Evolutionary conservation across 1,140 invertebrate genomes (phyloP).

Genomic region (Drosophila ogumai): DNA sequence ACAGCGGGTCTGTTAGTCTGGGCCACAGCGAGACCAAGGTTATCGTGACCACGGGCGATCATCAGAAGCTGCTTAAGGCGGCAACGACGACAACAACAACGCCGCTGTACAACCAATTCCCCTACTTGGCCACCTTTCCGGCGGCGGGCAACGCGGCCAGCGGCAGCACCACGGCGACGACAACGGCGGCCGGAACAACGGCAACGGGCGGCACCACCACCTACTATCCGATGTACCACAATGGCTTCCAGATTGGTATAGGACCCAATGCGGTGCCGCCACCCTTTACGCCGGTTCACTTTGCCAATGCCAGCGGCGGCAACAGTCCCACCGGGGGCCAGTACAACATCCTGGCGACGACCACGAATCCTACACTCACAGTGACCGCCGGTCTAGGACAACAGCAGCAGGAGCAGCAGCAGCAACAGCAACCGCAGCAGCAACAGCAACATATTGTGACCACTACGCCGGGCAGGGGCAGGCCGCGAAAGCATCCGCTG

Average conservation of each 20-base stretch:
- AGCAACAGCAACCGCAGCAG: conserved; percentile 35
- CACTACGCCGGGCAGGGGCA: conserved; percentile 71
- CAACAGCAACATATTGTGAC: conserved; percentile 37
- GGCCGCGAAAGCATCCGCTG: conserved; percentile 67
- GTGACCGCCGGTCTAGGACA: conserved; percentile 50
- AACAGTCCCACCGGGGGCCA: conserved; percentile 65
- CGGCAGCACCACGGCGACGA: conserved; percentile 41
- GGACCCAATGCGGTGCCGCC: conserved; percentile 80
- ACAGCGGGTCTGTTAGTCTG: conserved; percentile 82
- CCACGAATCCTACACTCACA: conserved; percentile 56
- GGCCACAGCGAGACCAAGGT: conserved; percentile 77
- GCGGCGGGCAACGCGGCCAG: conserved; percentile 23
- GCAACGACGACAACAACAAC: conserved; percentile 54
- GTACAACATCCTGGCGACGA: conserved; percentile 67
- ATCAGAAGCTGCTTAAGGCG: conserved; percentile 69
- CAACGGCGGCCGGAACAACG: conserved; percentile 24
- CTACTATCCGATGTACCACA: conserved; percentile 85
- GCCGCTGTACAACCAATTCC: conserved; percentile 79
- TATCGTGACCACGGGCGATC: conserved; percentile 70
- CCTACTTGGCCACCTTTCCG: conserved; percentile 80
- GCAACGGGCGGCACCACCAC: conserved; percentile 28
- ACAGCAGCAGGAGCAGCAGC: conserved; percentile 38
- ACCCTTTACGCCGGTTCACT: conserved; percentile 81
- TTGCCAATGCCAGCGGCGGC: conserved; percentile 64
- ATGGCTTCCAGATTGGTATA: conserved; percentile 82